A percentile compares a stretch with the other conserved stretches of the same genome.
phyloP scores from a whole-genome alignment of 2,888 invertebrate genomes.

The Drosophila greeni region DNA sequence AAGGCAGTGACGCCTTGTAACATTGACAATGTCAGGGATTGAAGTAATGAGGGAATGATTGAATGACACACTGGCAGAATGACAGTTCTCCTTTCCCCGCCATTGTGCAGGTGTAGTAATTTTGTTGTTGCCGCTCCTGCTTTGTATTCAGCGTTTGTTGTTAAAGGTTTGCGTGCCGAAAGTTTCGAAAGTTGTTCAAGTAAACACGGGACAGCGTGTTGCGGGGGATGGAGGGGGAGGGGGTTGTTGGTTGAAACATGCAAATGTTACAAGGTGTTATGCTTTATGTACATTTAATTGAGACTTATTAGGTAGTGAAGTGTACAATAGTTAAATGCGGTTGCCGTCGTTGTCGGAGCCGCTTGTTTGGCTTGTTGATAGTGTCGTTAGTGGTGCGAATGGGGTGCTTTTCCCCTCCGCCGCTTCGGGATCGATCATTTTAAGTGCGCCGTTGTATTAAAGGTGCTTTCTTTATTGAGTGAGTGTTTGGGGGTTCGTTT shows the following conservation, averaged over 20 bases:
- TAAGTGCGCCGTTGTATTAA: background rate
- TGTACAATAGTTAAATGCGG: constrained; percentile 44
- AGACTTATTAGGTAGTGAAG: constrained; percentile 66
- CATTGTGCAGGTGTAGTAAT: constrained; percentile 51
- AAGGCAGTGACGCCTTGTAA: constrained; percentile 2
- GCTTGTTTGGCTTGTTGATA: constrained; percentile 43
- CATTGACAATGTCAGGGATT: constrained; percentile 58
- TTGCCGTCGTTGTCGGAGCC: constrained; percentile 25
- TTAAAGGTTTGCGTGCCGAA: constrained; percentile 63
- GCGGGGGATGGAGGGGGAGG: background rate
- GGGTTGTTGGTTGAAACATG: constrained; percentile 47
- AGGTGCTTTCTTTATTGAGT: constrained; percentile 1
- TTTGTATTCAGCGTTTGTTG: constrained; percentile 36
- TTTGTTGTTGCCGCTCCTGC: constrained; percentile 28
- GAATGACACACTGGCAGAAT: constrained; percentile 47
- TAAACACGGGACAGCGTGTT: constrained; percentile 17
- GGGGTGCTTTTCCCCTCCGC: constrained; percentile 1
- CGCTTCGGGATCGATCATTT: background rate
- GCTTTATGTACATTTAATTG: constrained; percentile 71
- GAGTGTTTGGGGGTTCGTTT: background rate
- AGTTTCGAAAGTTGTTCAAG: constrained; percentile 44
- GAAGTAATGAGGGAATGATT: constrained; percentile 42
- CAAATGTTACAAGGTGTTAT: constrained; percentile 69
- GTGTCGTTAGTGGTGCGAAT: constrained; percentile 36
- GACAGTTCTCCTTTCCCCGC: constrained; percentile 15